A percentile compares a stretch with the other conserved stretches of the same genome.
Evolutionary conservation across 2,797 vertebrate species (phyloP).

Genomic region (Acanthis flammea): DNA sequence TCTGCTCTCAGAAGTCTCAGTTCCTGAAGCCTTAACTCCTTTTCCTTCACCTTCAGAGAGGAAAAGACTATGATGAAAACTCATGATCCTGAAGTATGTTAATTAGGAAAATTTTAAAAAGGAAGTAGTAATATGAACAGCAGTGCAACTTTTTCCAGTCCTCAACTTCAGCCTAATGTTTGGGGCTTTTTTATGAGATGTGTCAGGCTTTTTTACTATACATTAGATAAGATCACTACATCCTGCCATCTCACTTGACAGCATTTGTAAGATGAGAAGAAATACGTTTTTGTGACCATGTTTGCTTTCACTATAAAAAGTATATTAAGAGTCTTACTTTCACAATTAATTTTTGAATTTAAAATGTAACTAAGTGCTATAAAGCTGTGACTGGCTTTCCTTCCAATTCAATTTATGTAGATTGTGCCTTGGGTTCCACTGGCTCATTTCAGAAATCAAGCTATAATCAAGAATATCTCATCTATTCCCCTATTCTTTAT

Average conservation of each 20-base stretch:
- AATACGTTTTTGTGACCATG: not conserved
- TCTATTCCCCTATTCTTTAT: not conserved
- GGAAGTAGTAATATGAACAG: not conserved
- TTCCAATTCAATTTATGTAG: not conserved
- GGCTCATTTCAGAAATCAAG: not conserved
- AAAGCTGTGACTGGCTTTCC: not conserved
- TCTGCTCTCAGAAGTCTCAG: not conserved
- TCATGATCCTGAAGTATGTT: not conserved
- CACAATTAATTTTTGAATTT: not conserved
- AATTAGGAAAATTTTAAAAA: not conserved
- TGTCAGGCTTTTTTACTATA: not conserved
- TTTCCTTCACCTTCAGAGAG: too few relatives aligned
- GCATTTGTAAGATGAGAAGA: not conserved
- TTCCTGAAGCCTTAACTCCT: not conserved
- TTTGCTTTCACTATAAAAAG: not conserved
- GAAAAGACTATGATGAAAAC: not conserved
- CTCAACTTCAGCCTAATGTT: not conserved
- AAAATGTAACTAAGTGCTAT: not conserved
- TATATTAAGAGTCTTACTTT: not conserved
- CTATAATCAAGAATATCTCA: not conserved
- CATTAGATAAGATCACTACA: not conserved
- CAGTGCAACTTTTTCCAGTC: not conserved
- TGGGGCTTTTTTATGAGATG: fast-evolving
- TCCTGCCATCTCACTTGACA: not conserved
- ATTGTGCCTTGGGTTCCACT: not conserved